These are phyloP conservation scores for Dorcus hopei DNA, from an alignment of 2,888 invertebrate genomes.

Conservation along the genomic window DNA sequence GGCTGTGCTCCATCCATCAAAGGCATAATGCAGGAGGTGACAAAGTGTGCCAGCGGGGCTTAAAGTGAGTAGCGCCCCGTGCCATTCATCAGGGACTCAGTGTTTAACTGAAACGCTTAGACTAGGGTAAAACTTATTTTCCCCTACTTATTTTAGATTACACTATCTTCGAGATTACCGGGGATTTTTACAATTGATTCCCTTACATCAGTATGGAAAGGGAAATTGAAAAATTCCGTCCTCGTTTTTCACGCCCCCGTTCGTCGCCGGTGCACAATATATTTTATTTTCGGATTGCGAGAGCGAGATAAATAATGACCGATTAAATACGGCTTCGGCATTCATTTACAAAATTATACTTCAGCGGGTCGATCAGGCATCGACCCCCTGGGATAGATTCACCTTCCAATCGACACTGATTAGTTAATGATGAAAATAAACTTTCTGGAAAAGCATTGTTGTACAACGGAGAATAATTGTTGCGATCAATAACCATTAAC, in stretches of 20 bases:
- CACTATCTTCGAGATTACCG: conserved; percentile 34
- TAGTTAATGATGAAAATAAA: conserved; percentile 23
- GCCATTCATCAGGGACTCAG: conserved; percentile 45
- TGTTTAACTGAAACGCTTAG: conserved; percentile 32
- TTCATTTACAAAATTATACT: too few species aligned
- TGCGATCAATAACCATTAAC: background rate
- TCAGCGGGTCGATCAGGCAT: background rate
- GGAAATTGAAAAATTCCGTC: conserved; percentile 5
- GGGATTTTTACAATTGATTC: conserved; percentile 25
- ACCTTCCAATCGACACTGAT: conserved; percentile 29
- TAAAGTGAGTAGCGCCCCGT: conserved; percentile 40
- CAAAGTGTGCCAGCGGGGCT: conserved; percentile 46
- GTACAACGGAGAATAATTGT: background rate
- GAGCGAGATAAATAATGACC: too few species aligned
- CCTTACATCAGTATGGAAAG: conserved; percentile 7
- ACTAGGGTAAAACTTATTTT: conserved; percentile 21
- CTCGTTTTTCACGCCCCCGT: background rate
- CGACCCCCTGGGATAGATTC: conserved; percentile 24
- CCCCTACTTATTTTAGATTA: conserved; percentile 38
- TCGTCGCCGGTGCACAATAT: too few species aligned
- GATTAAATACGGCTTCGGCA: too few species aligned
- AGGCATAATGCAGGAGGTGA: conserved; percentile 45
- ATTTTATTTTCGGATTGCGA: too few species aligned
- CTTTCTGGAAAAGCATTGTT: background rate
- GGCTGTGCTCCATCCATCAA: conserved; percentile 45